Evolutionary conservation across 2,113 vertebrate genomes (phyloP).

Genomic region (Stercorarius parasiticus): DNA sequence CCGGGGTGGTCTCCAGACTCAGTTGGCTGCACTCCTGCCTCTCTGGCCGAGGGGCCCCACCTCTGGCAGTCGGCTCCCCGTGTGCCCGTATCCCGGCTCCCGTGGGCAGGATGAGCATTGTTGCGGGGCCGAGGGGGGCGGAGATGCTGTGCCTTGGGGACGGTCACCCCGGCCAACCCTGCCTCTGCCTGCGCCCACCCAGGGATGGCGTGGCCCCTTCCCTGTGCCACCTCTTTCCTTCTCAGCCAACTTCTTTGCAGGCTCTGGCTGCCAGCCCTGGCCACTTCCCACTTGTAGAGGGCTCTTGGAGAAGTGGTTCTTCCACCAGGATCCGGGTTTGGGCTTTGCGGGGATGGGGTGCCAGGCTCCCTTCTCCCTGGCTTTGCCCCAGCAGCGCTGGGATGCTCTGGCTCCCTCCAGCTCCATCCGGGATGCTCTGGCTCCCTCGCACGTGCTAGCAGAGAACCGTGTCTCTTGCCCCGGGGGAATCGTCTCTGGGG

Average conservation of each 20-base stretch:
- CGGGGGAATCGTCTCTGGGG: accelerated
- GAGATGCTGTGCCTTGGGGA: background rate
- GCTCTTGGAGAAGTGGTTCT: background rate
- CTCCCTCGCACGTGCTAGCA: accelerated
- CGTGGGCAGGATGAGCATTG: background rate
- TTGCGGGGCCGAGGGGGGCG: accelerated
- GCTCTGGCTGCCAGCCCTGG: accelerated
- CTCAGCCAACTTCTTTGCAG: background rate
- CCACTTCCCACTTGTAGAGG: accelerated
- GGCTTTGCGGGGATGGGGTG: background rate
- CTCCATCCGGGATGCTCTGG: background rate
- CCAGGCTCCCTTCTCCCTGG: background rate
- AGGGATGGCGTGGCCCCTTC: background rate
- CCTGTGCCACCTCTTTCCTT: background rate
- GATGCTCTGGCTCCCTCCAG: background rate
- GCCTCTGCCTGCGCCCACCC: background rate
- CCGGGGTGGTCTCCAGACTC: accelerated
- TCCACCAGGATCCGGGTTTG: background rate
- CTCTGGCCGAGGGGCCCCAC: background rate
- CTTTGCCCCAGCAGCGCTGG: background rate
- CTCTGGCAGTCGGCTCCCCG: accelerated
- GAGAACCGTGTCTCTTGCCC: background rate
- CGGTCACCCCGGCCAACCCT: background rate
- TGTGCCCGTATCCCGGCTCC: background rate
- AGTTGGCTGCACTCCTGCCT: accelerated